Evolutionary conservation across 2,797 vertebrate genomes (phyloP), one percentile per base, ranked within the genome.

Genomic region (Avahi laniger): DNA sequence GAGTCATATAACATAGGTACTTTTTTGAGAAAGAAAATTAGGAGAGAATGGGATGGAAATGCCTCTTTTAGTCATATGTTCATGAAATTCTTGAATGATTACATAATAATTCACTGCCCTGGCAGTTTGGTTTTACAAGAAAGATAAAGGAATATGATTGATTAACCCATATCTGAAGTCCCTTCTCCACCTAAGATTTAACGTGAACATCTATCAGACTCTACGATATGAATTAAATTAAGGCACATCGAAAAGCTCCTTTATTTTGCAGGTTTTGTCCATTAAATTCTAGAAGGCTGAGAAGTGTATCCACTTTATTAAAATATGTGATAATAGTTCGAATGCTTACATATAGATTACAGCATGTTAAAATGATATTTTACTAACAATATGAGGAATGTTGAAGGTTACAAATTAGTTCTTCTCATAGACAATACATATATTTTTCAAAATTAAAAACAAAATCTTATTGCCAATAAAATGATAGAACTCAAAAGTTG

Each of bases 371-470:
- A 96, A 59, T 81, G 22, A 24, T 75, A 63, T 75, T 85, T 65
- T 57, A 81, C 69, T 81, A 80, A 43, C 41, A 46, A 87, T 70
- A 5, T 20, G 43, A 67, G 33, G 8, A 41, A 73, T 92, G 59
- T 22, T 75, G 70, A 41, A 75, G 14, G 15, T 61, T 72, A 73
- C 50, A n/a, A 82, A 69, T 70, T 79, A 73, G 57, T 67, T 96
- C 28, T 80, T 76, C 43, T 82, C 11, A 38, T 70, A 65, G 35
- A 61, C 2, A 90, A 86, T 38, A 80, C 7, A 7, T 20, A n/a
- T 65, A 78, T 33, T 91, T 97, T 92, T 83, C 43, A 70, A 94
- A 93, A 50, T 57, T 43, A n/a, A 85, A 85, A 90, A 59, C 69
- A 89, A 63, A 52, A 78, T 78, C 7, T 94, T 50, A 79, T 26